Conservation (phyloP, 2,888 invertebrate genomes). For the Epirrhoe tristata region DNA sequence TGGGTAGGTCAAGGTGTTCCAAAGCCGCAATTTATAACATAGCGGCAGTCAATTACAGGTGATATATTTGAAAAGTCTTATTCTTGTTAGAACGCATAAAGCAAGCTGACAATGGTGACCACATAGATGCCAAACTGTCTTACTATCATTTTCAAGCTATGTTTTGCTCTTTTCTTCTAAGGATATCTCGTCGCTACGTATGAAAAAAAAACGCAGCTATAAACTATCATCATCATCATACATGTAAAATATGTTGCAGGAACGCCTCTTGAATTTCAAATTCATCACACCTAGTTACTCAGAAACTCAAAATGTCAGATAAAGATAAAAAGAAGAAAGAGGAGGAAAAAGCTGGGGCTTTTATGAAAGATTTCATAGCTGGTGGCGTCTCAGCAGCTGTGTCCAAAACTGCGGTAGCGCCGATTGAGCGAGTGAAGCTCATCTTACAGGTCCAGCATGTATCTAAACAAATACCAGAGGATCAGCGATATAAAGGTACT, state of each 20-base stretch:
- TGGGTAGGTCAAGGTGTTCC: slow-evolving; percentile 14
- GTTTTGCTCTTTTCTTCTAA: too few relatives aligned
- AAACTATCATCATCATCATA: neutral
- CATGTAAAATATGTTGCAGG: slow-evolving; percentile 19
- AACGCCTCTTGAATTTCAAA: slow-evolving; percentile 2
- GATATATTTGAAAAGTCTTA: neutral
- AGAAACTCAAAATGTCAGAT: slow-evolving; percentile 29
- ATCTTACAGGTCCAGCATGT: slow-evolving; percentile 97
- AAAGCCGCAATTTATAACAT: slow-evolving; percentile 12
- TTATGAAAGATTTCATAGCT: slow-evolving; percentile 95
- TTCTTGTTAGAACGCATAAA: neutral
- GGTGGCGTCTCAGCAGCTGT: slow-evolving; percentile 97
- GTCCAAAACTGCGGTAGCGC: slow-evolving; percentile 97
- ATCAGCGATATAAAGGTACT: slow-evolving; percentile 93
- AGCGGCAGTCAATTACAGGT: slow-evolving; percentile 13
- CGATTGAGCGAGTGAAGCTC: slow-evolving; percentile 97
- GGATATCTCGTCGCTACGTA: too few relatives aligned
- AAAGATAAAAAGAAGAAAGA: slow-evolving; percentile 37
- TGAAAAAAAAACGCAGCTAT: too few relatives aligned
- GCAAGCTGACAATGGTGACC: neutral
- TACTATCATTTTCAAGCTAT: too few relatives aligned
- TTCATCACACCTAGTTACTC: neutral
- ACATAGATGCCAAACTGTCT: too few relatives aligned
- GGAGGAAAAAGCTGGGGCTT: slow-evolving; percentile 72
- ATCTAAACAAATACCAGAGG: slow-evolving; percentile 94